Evolutionary conservation across 1,140 invertebrate species (phyloP), one percentile per base, ranked within the genome.

Genomic region (Plutomurus gul): DNA sequence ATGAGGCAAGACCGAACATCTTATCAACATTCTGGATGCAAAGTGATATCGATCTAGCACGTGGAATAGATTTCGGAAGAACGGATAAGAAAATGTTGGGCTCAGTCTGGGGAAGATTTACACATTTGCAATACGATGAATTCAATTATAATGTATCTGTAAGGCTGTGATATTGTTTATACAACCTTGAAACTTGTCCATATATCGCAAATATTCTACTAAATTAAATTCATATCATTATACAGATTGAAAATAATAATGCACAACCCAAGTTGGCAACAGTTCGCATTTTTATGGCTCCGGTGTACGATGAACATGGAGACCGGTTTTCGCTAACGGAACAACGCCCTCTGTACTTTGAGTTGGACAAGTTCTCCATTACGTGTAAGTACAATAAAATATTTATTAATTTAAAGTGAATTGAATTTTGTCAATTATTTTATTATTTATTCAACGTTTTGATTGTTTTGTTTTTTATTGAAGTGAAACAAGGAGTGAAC

Each of bases 271-370:
- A n/a, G 7, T 30, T 65, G 5, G 93, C 92, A 46, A 94, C 92
- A 0, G 90, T 92, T 4, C 89, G 93, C n/a, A 92, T 95, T 81
- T 95, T 93, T 87, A 86, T 94, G 75, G 92, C 90, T 0, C 93
- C 93, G 0, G 91, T 89, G 75, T 84, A 87, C 16, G 92, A 94
- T 81, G 93, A 94, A 84, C 87, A 89, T 20, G 91, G 91, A 1
- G 86, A 89, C 7, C 88, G 87, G 3, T 89, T 93, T 85, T 76
- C 86, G 13, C 90, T 92, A 84, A 87, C 89, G 0, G 90, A 92
- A 27, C 92, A 94, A 85, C 88, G 91, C 25, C 84, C 88, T 3
- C 85, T 93, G 30, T 93, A 93, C 90, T 90, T 94, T 39, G 93
- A 94, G 84, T 86, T 94, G 86, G 93, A 94, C 85, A 93, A 93